phyloP scores from a whole-genome alignment of 2,113 vertebrate genomes.

The Fregata magnificens region DNA sequence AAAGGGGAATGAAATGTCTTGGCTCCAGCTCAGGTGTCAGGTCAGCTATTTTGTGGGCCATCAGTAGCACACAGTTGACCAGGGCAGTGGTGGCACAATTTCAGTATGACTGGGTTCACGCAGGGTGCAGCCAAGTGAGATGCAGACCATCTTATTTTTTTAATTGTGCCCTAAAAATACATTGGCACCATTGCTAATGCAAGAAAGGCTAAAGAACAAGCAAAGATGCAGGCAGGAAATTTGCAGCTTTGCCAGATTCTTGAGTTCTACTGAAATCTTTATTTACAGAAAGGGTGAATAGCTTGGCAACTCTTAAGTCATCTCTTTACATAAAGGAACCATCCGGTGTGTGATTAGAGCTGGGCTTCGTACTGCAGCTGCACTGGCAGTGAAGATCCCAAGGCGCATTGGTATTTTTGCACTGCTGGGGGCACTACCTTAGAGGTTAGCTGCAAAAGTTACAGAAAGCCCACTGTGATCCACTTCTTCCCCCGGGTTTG shows the following conservation, averaged over 20 bases:
- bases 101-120: neutral
- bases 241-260: conserved; percentile 14
- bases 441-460: neutral
- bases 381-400: neutral
- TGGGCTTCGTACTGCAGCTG: neutral
- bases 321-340: conserved; percentile 42
- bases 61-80: neutral
- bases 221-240: neutral
- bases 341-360: conserved; percentile 43
- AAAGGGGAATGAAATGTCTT: neutral
- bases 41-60: neutral
- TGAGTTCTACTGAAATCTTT: neutral
- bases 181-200: neutral
- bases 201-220: conserved; percentile 6
- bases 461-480: neutral
- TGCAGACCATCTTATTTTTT: neutral
- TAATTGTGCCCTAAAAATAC: conserved; percentile 7
- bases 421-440: neutral
- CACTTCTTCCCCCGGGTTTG: neutral
- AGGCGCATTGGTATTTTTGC: neutral
- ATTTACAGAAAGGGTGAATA: conserved; percentile 63
- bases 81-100: neutral
- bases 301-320: conserved; percentile 44
- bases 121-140: neutral
- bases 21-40: neutral